Evolutionary conservation across 2,888 invertebrate species (phyloP).

Genomic region (Ferrisia virgata): DNA sequence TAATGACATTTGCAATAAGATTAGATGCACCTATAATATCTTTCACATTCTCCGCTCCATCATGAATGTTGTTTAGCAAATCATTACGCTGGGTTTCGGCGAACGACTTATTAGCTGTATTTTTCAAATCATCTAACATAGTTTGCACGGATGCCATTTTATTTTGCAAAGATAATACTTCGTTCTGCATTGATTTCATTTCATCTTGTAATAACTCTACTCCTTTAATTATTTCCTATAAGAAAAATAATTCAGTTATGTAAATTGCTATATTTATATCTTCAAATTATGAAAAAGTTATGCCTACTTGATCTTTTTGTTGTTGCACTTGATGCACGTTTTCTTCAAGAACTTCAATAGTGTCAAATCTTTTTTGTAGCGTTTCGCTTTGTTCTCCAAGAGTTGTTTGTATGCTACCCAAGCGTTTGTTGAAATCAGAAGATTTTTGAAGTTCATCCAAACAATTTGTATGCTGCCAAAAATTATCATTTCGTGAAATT

Average conservation of each 20-base stretch:
- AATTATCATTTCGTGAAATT: neutral
- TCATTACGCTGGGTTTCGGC: neutral
- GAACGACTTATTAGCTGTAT: neutral
- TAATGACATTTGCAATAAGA: neutral
- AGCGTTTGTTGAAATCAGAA: neutral
- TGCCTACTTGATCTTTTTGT: neutral
- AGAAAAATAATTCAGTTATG: neutral
- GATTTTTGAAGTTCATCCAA: neutral
- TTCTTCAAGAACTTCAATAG: neutral
- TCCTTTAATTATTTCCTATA: neutral
- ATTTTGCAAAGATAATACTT: neutral
- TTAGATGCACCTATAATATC: neutral
- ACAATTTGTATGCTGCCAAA: neutral
- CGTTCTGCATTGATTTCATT: neutral
- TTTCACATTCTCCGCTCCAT: neutral
- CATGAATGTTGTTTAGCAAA: neutral
- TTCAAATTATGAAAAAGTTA: neutral
- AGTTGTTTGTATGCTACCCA: neutral
- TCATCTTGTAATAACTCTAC: neutral
- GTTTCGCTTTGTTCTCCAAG: neutral
- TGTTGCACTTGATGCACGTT: neutral
- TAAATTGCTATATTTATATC: neutral
- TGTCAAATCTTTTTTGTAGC: neutral
- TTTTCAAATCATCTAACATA: neutral
- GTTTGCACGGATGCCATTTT: neutral